phyloP scores from a whole-genome alignment of 2,113 vertebrate species.

The Peromyscus leucopus region DNA sequence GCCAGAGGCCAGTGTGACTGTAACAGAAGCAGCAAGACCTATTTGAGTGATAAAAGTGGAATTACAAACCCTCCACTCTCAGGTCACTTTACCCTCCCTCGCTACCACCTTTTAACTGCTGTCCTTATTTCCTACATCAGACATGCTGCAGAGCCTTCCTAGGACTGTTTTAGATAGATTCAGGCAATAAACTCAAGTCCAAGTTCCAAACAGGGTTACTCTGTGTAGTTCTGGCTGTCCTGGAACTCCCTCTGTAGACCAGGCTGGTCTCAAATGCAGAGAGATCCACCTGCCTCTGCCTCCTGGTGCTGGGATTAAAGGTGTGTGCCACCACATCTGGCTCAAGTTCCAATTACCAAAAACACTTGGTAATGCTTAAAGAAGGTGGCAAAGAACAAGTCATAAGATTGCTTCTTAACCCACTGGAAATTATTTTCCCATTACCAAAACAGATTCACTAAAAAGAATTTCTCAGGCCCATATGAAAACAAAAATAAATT shows the following conservation, averaged over 20 bases:
- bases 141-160: constrained; percentile 37
- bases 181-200: constrained; percentile 54
- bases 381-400: constrained; percentile 69
- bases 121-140: constrained; percentile 20
- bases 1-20: background rate
- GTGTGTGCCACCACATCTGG: background rate
- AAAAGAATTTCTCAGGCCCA: constrained; percentile 17
- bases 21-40: constrained; percentile 49
- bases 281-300: background rate
- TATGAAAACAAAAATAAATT: constrained; percentile 48
- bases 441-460: constrained; percentile 69
- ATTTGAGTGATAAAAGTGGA: constrained; percentile 22
- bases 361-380: constrained; percentile 70
- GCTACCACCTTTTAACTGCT: constrained; percentile 18
- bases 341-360: background rate
- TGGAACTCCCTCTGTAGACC: background rate
- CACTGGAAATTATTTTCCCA: constrained; percentile 72
- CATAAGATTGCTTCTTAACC: constrained; percentile 64
- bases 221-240: background rate
- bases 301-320: background rate
- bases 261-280: background rate
- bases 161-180: constrained; percentile 64
- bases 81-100: constrained; percentile 20
- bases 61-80: constrained; percentile 47
- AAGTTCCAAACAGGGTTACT: background rate